Conservation (phyloP, 2,113 vertebrate species). For the Tetraodon nigroviridis region DNA sequence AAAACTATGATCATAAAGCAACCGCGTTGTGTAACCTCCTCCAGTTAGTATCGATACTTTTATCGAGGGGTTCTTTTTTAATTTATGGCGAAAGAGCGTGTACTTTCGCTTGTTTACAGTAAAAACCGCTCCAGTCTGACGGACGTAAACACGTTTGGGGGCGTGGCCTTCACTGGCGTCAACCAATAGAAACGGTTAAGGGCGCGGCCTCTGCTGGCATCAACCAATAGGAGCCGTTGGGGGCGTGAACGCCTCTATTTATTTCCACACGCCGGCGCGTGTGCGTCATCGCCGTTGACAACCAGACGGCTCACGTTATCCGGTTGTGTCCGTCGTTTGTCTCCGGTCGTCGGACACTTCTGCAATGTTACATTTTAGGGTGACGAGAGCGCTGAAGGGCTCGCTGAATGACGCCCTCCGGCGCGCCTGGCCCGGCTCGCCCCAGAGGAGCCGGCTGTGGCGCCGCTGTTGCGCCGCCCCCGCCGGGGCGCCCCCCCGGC, state of each 20-base stretch:
- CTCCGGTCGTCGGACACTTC: conserved; percentile 50
- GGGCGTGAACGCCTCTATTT: conserved; percentile 47
- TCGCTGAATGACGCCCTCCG: conserved; percentile 66
- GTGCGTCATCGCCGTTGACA: conserved; percentile 35
- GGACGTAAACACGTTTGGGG: background rate
- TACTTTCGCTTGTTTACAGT: too few relatives aligned
- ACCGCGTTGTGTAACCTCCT: too few relatives aligned
- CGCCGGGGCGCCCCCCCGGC: conserved; percentile 29
- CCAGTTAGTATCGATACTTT: too few relatives aligned
- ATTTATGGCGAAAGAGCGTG: too few relatives aligned
- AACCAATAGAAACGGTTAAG: conserved; percentile 54
- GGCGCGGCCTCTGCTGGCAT: conserved; percentile 34
- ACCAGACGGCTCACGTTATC: rapidly evolving
- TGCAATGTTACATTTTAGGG: conserved; percentile 78
- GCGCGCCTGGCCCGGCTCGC: conserved; percentile 50
- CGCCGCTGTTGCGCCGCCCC: conserved; percentile 34
- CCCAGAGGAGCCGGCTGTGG: conserved; percentile 41
- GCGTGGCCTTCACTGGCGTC: conserved; percentile 36
- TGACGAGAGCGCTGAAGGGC: conserved; percentile 70
- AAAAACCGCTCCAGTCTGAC: too few relatives aligned
- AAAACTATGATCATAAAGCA: too few relatives aligned
- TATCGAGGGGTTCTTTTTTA: too few relatives aligned
- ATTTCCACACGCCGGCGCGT: background rate
- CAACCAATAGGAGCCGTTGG: conserved; percentile 49
- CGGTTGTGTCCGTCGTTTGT: conserved; percentile 27